Conservation (phyloP, 2,888 invertebrate genomes). For the Disparrhopalites patrizii region DNA sequence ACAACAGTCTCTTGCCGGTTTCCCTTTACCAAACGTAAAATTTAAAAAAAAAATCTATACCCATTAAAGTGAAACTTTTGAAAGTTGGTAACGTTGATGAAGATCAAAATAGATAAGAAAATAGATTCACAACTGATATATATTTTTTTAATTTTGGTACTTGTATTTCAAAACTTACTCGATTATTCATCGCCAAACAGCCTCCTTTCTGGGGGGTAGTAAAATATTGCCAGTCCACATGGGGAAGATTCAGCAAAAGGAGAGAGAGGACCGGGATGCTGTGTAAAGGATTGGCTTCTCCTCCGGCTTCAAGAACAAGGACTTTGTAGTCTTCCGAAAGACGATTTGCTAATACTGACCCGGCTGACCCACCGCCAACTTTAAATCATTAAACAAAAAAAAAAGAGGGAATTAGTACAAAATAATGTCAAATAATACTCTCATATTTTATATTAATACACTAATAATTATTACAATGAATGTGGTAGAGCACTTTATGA, state of each 20-base stretch:
- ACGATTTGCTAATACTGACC: constrained; percentile 20
- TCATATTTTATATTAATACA: too few species aligned
- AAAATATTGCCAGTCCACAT: constrained; percentile 44
- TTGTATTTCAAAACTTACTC: constrained; percentile 23
- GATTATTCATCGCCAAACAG: constrained; percentile 43
- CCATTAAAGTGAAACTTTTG: too few species aligned
- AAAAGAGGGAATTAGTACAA: not conserved
- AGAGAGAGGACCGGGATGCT: constrained; percentile 42
- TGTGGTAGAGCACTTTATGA: too few species aligned
- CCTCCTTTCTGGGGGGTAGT: constrained; percentile 45
- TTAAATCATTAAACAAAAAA: not conserved
- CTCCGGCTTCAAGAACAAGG: constrained; percentile 41
- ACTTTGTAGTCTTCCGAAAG: constrained; percentile 42
- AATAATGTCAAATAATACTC: too few species aligned
- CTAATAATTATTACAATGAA: too few species aligned
- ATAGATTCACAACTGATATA: too few species aligned
- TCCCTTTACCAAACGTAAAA: too few species aligned
- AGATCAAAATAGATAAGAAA: too few species aligned
- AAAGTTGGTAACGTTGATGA: too few species aligned
- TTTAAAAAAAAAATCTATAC: too few species aligned
- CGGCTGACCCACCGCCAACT: constrained; percentile 7
- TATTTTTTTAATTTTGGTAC: too few species aligned
- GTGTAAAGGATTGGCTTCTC: constrained; percentile 40
- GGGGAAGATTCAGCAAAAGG: constrained; percentile 40
- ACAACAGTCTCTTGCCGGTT: too few species aligned